Evolutionary conservation across 2,797 vertebrate species (phyloP).

Genomic region (Clarias laeviceps): DNA sequence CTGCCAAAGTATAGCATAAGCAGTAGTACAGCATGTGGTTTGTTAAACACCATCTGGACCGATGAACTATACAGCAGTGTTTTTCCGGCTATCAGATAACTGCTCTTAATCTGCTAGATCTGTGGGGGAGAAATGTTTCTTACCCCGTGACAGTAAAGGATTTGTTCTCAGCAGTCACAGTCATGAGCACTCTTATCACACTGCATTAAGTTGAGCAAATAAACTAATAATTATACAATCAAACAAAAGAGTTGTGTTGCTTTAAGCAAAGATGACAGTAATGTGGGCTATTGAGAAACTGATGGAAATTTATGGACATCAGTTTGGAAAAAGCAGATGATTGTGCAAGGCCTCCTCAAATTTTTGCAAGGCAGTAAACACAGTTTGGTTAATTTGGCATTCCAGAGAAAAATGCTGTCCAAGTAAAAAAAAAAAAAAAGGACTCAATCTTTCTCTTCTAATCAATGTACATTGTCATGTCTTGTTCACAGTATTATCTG

Average conservation of each 20-base stretch:
- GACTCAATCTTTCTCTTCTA: neutral
- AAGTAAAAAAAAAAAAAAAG: neutral
- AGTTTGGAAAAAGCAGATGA: neutral
- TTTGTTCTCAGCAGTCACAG: conserved; percentile 6
- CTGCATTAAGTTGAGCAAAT: neutral
- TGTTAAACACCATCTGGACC: neutral
- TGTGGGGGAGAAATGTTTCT: neutral
- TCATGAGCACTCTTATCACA: neutral
- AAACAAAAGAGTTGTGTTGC: neutral
- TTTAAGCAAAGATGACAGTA: neutral
- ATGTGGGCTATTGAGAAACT: neutral
- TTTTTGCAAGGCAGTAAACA: neutral
- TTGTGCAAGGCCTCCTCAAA: neutral
- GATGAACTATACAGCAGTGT: neutral
- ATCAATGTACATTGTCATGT: neutral
- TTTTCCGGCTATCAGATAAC: neutral
- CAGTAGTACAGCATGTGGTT: neutral
- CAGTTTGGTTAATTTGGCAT: neutral
- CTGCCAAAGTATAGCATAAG: conserved; percentile 5
- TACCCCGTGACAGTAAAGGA: neutral
- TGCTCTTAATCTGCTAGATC: neutral
- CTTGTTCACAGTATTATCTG: neutral
- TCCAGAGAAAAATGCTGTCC: neutral
- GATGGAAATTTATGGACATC: neutral
- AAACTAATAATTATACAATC: neutral